phyloP scores from a whole-genome alignment of 2,888 invertebrate genomes.

The Drosophila rubida region DNA sequence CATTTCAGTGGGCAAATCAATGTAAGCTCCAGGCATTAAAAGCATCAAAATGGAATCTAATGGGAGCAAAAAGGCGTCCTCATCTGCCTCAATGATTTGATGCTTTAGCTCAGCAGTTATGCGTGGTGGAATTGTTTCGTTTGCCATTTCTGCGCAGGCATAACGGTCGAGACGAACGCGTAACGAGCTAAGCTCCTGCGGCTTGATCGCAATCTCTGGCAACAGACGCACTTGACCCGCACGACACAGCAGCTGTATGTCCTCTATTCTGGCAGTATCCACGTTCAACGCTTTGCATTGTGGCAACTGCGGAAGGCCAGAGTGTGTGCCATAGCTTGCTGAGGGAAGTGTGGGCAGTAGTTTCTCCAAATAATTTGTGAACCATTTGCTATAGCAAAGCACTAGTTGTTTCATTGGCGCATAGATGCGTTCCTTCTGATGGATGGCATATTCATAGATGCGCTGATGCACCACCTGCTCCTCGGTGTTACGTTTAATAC shows the following conservation, averaged over 20 bases:
- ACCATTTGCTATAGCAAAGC: slow-evolving; percentile 67
- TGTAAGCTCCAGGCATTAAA: slow-evolving; percentile 67
- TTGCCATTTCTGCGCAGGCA: slow-evolving; percentile 7
- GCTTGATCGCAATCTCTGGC: slow-evolving; percentile 17
- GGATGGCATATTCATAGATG: slow-evolving; percentile 55
- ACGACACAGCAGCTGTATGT: slow-evolving; percentile 52
- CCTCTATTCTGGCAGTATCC: slow-evolving; percentile 48
- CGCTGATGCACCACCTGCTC: slow-evolving; percentile 61
- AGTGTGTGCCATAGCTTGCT: slow-evolving; percentile 62
- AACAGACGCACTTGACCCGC: slow-evolving; percentile 41
- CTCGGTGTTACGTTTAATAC: slow-evolving; percentile 57
- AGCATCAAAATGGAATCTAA: slow-evolving; percentile 76
- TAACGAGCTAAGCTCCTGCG: slow-evolving; percentile 46
- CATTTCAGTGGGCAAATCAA: slow-evolving; percentile 78
- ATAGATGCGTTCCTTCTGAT: slow-evolving; percentile 64
- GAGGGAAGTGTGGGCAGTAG: slow-evolving; percentile 43
- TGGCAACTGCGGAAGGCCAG: slow-evolving; percentile 75
- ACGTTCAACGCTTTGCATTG: slow-evolving; percentile 53
- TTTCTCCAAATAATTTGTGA: slow-evolving; percentile 26
- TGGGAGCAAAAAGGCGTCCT: slow-evolving; percentile 60
- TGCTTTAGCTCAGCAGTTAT: slow-evolving; percentile 10
- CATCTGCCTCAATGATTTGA: slow-evolving; percentile 7
- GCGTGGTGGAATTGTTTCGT: neutral
- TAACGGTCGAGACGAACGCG: slow-evolving; percentile 58
- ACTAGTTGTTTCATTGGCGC: slow-evolving; percentile 59